phyloP scores from a whole-genome alignment of 2,113 vertebrate genomes.

The Paratilapia polleni region DNA sequence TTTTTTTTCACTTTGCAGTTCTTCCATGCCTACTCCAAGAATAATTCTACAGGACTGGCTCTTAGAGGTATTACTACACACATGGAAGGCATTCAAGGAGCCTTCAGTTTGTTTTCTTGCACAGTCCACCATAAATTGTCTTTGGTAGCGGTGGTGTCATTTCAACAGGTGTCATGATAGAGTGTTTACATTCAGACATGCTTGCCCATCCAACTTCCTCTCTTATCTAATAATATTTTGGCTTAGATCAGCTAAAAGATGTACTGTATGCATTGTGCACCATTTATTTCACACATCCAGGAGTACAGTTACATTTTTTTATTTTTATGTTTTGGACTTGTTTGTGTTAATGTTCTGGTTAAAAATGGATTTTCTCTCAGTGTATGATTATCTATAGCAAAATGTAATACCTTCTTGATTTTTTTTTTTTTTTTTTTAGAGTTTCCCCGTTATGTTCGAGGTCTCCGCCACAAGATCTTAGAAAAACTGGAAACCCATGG shows the following conservation, averaged over 20 bases:
- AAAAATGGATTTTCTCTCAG: neutral
- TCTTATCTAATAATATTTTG: neutral
- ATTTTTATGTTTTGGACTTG: too few relatives aligned
- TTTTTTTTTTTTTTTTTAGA: too few relatives aligned
- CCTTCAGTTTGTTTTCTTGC: neutral
- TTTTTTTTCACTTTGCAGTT: slow-evolving; percentile 79
- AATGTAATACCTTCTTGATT: neutral
- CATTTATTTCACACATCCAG: neutral
- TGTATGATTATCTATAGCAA: neutral
- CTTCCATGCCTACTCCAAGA: slow-evolving; percentile 86
- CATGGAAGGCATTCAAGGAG: neutral
- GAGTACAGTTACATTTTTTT: neutral
- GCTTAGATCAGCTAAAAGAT: too few relatives aligned
- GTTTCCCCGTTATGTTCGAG: slow-evolving; percentile 49
- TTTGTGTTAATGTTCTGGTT: neutral
- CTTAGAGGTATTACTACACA: slow-evolving; percentile 75
- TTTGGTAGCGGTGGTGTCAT: neutral
- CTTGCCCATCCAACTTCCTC: neutral
- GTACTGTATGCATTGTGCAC: neutral
- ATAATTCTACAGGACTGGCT: slow-evolving; percentile 66
- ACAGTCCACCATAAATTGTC: neutral
- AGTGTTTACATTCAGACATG: neutral
- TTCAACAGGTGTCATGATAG: neutral
- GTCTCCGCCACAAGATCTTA: slow-evolving; percentile 83
- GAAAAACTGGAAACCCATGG: slow-evolving; percentile 82